Conservation (phyloP, 2,113 vertebrate genomes). For the Gasterosteus nipponicus region DNA sequence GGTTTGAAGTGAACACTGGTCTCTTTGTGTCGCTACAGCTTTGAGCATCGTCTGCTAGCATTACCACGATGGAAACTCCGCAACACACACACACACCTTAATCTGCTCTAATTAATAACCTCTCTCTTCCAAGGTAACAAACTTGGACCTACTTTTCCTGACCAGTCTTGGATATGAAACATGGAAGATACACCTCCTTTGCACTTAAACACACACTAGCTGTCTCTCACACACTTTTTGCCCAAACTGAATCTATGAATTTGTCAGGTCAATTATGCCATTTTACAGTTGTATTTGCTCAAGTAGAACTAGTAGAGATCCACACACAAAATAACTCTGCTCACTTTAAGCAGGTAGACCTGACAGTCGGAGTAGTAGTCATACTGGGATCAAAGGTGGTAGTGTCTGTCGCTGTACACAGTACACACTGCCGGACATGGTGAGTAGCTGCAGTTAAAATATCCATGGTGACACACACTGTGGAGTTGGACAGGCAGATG, state of each 20-base stretch:
- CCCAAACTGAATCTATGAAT: conserved; percentile 15
- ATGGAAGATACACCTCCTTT: conserved; percentile 28
- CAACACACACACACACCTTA: conserved; percentile 36
- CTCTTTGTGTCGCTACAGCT: conserved; percentile 70
- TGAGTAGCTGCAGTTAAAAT: conserved; percentile 94
- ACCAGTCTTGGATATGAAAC: conserved; percentile 43
- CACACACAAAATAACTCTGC: conserved; percentile 34
- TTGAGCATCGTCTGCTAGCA: conserved; percentile 67
- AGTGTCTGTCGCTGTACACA: conserved; percentile 94
- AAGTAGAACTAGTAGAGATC: conserved; percentile 4
- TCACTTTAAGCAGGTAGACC: conserved; percentile 85
- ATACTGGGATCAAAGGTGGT: conserved; percentile 97
- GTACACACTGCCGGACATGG: conserved; percentile 96
- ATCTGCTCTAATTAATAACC: conserved; percentile 71
- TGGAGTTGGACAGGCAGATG: conserved; percentile 38
- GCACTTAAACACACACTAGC: conserved; percentile 9
- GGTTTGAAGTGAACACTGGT: conserved; percentile 75
- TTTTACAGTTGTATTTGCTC: background rate
- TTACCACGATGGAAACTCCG: conserved; percentile 52
- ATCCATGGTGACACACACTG: conserved; percentile 92
- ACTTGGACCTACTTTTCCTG: conserved; percentile 57
- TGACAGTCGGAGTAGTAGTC: conserved; percentile 97
- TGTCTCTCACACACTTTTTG: background rate
- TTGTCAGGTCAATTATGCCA: background rate
- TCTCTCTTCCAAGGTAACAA: conserved; percentile 43